These are phyloP conservation scores for Ramphastos sulfuratus DNA, from an alignment of 2,113 vertebrate genomes.

Conservation along the genomic window DNA sequence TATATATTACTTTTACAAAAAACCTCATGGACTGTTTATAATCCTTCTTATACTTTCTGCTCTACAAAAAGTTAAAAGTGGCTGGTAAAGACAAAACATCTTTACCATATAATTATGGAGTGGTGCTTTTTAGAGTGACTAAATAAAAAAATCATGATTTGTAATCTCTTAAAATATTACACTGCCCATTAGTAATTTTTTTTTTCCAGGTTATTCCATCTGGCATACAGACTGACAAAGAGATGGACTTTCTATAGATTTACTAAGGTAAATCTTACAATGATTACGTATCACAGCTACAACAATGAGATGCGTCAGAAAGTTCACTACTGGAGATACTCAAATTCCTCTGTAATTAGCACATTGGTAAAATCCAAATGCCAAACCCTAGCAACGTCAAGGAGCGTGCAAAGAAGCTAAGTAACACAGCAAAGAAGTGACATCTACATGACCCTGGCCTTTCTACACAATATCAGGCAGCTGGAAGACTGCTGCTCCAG, in stretches of 20 bases:
- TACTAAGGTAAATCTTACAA: slow-evolving; percentile 52
- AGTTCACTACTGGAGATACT: slow-evolving; percentile 43
- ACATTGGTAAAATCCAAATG: slow-evolving; percentile 81
- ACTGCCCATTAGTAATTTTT: background rate
- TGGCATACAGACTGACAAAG: background rate
- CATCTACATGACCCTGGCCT: slow-evolving; percentile 76
- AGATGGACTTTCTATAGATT: slow-evolving; percentile 24
- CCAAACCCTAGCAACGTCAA: slow-evolving; percentile 83
- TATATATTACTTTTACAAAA: background rate
- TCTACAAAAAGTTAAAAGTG: background rate
- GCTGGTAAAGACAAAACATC: background rate
- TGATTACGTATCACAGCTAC: slow-evolving; percentile 67
- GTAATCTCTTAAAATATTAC: background rate
- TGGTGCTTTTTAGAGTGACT: background rate
- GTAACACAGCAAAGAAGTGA: slow-evolving; percentile 60
- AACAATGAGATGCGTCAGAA: slow-evolving; percentile 67
- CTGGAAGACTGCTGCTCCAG: slow-evolving; percentile 36
- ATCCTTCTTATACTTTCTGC: background rate
- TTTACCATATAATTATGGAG: background rate
- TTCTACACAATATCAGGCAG: slow-evolving; percentile 74
- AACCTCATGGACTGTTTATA: background rate
- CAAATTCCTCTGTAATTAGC: slow-evolving; percentile 83
- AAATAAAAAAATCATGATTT: background rate
- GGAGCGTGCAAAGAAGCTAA: slow-evolving; percentile 37
- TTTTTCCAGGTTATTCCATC: background rate